phyloP scores from a whole-genome alignment of 1,140 invertebrate species.

The Muscidifurax raptorellus region DNA sequence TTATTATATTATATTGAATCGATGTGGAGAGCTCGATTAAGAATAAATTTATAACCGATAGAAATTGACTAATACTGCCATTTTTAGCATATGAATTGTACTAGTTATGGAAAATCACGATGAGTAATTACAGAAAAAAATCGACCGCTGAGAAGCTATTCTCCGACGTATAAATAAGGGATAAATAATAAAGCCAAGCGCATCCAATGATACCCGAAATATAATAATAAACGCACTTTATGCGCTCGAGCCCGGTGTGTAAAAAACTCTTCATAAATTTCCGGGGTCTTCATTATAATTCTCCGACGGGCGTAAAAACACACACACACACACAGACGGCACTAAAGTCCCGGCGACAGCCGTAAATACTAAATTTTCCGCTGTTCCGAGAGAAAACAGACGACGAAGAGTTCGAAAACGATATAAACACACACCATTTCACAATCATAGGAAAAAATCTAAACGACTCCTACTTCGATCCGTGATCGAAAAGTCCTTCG shows the following conservation, averaged over 20 bases:
- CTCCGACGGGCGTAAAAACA: not conserved
- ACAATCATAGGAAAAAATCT: slow-evolving; percentile 34
- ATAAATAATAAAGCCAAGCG: no score
- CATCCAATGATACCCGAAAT: not conserved
- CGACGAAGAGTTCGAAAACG: not conserved
- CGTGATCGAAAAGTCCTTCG: not conserved
- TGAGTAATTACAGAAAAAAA: no score
- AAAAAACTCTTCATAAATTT: slow-evolving; percentile 7
- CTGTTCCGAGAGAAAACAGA: not conserved
- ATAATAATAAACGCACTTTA: not conserved
- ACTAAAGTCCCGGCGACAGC: not conserved
- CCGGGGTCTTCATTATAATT: slow-evolving; percentile 1
- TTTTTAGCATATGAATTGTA: no score
- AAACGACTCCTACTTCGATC: not conserved
- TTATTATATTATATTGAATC: no score
- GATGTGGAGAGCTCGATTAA: no score
- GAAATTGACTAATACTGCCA: no score
- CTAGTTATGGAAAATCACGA: no score
- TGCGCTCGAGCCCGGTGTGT: not conserved
- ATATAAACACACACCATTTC: not conserved
- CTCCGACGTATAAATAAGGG: not conserved
- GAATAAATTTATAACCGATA: no score
- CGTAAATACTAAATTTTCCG: slow-evolving; percentile 27
- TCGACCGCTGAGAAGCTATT: no score
- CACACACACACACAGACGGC: not conserved